Evolutionary conservation across 2,888 invertebrate genomes (phyloP), one percentile per base, ranked within the genome.

Genomic region (Trachelus troglodyta): DNA sequence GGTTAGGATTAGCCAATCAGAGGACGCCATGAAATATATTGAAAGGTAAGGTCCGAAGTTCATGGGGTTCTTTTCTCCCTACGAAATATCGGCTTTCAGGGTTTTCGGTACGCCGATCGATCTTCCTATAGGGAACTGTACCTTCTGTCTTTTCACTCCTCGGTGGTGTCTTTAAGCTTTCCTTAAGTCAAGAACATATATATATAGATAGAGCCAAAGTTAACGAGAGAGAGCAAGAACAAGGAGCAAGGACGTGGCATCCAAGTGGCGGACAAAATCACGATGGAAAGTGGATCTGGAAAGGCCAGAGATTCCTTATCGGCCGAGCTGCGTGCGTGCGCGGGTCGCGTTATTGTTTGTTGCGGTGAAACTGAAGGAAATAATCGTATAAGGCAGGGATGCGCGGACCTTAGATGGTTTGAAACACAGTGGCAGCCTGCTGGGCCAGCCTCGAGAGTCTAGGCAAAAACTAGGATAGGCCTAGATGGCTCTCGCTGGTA

Each of bases 401-500:
- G 79, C 77, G 79, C 83, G 83, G 82, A 82, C 89, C 89, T 81
- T 89, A 89, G 88, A 89, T 88, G 89, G 89, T 81, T 88, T 83
- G 85, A 86, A 85, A 83, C 76, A 84, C 81, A 79, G 78, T 83
- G 81, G 82, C 83, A 82, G 81, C 80, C 80, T 80, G 80, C 75
- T 76, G 73, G 78, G 75, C 77, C 73, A 34, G 69, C 71, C 79
- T 73, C 4, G 73, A 76, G 73, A 31, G 56, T 76, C 81, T 86
- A 87, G 85, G 84, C 85, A 90, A 90, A 89, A 90, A 90, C 89
- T 89, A 88, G 89, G 88, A 90, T 89, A 86, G 87, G 85, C 88
- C 85, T 89, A 88, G 88, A 88, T 89, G 89, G 87, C 78, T 80
- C 82, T 79, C 69, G 69, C 31, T 69, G 69, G 79, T 79, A 76